These are phyloP conservation scores for Scaptomyza graminum DNA, from an alignment of 1,140 invertebrate genomes.

Conservation along the genomic window DNA sequence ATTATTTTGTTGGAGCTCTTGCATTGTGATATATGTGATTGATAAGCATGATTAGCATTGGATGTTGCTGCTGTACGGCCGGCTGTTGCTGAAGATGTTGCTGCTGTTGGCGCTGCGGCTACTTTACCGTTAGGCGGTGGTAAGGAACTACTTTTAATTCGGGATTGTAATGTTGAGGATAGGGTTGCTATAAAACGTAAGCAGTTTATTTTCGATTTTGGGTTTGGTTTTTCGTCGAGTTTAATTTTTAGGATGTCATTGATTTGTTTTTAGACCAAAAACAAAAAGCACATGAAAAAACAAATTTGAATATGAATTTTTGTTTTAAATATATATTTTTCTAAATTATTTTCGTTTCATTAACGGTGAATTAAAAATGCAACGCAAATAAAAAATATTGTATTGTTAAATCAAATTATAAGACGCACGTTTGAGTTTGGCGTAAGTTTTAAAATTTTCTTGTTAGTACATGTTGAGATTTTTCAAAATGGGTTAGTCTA, in stretches of 20 bases:
- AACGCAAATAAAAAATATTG: slow-evolving; percentile 29
- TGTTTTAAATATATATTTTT: slow-evolving; percentile 52
- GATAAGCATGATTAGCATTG: slow-evolving; percentile 76
- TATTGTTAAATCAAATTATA: neutral
- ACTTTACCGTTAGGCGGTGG: slow-evolving; percentile 83
- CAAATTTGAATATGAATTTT: slow-evolving; percentile 46
- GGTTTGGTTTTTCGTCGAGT: slow-evolving; percentile 35
- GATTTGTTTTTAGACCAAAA: slow-evolving; percentile 57
- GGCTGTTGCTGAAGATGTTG: slow-evolving; percentile 39
- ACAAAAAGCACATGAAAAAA: slow-evolving; percentile 74
- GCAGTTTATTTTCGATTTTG: slow-evolving; percentile 60
- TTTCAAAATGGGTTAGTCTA: slow-evolving; percentile 58
- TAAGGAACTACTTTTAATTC: slow-evolving; percentile 85
- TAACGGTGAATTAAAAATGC: slow-evolving; percentile 46
- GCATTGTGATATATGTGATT: slow-evolving; percentile 72
- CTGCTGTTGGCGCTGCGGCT: slow-evolving; percentile 68
- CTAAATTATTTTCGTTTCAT: slow-evolving; percentile 28
- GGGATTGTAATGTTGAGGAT: slow-evolving; percentile 84
- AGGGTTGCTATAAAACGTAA: slow-evolving; percentile 85
- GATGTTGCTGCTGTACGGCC: slow-evolving; percentile 60
- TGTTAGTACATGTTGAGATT: slow-evolving; percentile 38
- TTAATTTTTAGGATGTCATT: slow-evolving; percentile 28
- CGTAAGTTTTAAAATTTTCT: slow-evolving; percentile 11
- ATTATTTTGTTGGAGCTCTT: slow-evolving; percentile 46
- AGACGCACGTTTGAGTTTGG: slow-evolving; percentile 13